Evolutionary conservation across 2,797 vertebrate species (phyloP).

Genomic region (Gobio occitaniae): DNA sequence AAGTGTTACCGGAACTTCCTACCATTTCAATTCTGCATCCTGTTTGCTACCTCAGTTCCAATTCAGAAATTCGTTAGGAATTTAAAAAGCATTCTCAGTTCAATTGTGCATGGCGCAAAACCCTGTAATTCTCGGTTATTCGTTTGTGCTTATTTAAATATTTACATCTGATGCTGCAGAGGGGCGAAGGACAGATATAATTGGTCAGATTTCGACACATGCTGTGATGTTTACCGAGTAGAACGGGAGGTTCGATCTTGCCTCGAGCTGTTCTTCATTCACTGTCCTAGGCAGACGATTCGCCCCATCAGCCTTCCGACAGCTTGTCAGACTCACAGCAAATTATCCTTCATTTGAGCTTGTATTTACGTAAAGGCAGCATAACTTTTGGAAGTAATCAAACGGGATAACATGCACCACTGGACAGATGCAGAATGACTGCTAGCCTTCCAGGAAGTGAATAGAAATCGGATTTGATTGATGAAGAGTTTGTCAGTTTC

Average conservation of each 20-base stretch:
- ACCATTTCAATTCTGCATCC: neutral
- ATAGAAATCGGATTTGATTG: conserved; percentile 14
- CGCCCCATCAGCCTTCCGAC: conserved; percentile 25
- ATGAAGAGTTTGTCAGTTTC: conserved; percentile 24
- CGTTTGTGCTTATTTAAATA: neutral
- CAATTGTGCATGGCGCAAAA: neutral
- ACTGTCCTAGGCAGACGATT: conserved; percentile 12
- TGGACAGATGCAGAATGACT: conserved; percentile 5
- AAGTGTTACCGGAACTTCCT: too few relatives aligned
- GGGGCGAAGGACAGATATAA: conserved; percentile 28
- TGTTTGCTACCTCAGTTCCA: neutral
- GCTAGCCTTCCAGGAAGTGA: conserved; percentile 9
- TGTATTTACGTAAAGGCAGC: conserved; percentile 15
- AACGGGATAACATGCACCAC: neutral
- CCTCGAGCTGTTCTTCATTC: conserved; percentile 38
- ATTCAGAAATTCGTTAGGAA: neutral
- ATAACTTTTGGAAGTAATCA: conserved; percentile 37
- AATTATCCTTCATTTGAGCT: conserved; percentile 46
- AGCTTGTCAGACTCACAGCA: conserved; percentile 25
- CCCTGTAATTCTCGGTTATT: neutral
- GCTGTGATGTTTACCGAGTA: conserved; percentile 47
- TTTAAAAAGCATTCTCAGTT: conserved; percentile 1
- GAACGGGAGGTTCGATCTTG: conserved; percentile 38
- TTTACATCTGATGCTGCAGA: conserved; percentile 32
- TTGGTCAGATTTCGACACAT: conserved; percentile 45